These are phyloP conservation scores for Lamproptera curius DNA, from an alignment of 2,888 invertebrate species.

Conservation along the genomic window DNA sequence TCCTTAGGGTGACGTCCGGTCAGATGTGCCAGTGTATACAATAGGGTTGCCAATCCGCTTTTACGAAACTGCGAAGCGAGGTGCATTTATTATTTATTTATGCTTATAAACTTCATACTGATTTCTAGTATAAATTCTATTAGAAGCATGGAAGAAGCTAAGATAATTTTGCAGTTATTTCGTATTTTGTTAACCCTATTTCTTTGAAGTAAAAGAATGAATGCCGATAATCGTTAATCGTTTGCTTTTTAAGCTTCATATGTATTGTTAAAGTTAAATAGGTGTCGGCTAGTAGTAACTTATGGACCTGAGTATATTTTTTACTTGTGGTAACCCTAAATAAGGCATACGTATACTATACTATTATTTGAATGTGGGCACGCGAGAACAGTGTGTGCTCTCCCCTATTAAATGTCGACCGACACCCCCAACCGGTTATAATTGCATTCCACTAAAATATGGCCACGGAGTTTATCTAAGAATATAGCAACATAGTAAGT, in stretches of 20 bases:
- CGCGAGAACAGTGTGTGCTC: constrained; percentile 40
- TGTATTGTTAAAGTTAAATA: too few species aligned
- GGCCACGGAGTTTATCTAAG: constrained; percentile 35
- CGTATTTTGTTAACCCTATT: too few species aligned
- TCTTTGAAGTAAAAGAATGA: too few species aligned
- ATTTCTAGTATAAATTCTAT: too few species aligned
- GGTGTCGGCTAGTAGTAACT: too few species aligned
- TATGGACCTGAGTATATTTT: not conserved
- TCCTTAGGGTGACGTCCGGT: constrained; percentile 74
- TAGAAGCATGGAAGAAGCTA: too few species aligned
- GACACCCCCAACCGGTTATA: constrained; percentile 61
- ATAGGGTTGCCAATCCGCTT: constrained; percentile 49
- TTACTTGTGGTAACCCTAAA: constrained; percentile 42
- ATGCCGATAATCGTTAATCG: too few species aligned
- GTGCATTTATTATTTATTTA: too few species aligned
- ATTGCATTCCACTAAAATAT: constrained; percentile 76
- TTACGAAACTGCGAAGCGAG: too few species aligned
- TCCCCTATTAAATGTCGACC: constrained; percentile 47
- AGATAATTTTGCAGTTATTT: too few species aligned
- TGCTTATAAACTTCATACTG: too few species aligned
- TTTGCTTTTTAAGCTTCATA: too few species aligned
- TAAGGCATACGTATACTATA: constrained; percentile 35
- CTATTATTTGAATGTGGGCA: constrained; percentile 57
- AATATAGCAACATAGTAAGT: constrained; percentile 15
- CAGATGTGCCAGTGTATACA: constrained; percentile 47